These are phyloP conservation scores for Drosophila bifasciata DNA, from an alignment of 1,140 invertebrate species.

Conservation along the genomic window DNA sequence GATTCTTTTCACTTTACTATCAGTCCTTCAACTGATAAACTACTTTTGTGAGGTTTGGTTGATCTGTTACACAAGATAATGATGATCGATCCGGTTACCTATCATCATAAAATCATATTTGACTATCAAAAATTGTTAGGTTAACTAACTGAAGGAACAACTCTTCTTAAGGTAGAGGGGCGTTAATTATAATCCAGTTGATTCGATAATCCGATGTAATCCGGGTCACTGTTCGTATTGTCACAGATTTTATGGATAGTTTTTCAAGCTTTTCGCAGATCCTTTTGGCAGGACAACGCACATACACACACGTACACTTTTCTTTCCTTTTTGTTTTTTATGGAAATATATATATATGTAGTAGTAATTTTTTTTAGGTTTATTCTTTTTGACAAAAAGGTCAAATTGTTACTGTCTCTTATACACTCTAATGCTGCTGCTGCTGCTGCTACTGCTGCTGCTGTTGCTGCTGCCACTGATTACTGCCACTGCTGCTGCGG, in stretches of 20 bases:
- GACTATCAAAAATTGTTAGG: conserved; percentile 26
- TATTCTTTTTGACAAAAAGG: conserved; percentile 67
- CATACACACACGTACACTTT: conserved; percentile 54
- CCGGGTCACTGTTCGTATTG: conserved; percentile 56
- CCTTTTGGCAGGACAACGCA: conserved; percentile 56
- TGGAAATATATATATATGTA: conserved; percentile 17
- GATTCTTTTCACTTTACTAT: conserved; percentile 13
- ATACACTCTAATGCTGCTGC: conserved; percentile 48
- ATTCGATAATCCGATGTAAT: conserved; percentile 66
- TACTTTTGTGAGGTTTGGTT: not conserved
- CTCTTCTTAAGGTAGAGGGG: conserved; percentile 31
- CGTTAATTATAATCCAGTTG: conserved; percentile 68
- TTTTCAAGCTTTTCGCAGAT: conserved; percentile 33
- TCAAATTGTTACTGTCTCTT: conserved; percentile 67
- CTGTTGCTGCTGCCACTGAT: no score
- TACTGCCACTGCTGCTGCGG: conserved; percentile 7
- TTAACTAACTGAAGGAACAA: conserved; percentile 38
- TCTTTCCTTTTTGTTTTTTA: conserved; percentile 38
- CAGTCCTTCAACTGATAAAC: no score
- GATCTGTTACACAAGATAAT: conserved; percentile 39
- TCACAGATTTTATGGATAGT: conserved; percentile 30
- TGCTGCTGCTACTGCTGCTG: conserved; percentile 30
- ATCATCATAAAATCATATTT: conserved; percentile 5
- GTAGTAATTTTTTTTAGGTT: conserved; percentile 48
- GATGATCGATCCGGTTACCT: conserved; percentile 11